Evolutionary conservation across 2,888 invertebrate species (phyloP), one percentile per base, ranked within the genome.

Genomic region (Cantharis rufa): DNA sequence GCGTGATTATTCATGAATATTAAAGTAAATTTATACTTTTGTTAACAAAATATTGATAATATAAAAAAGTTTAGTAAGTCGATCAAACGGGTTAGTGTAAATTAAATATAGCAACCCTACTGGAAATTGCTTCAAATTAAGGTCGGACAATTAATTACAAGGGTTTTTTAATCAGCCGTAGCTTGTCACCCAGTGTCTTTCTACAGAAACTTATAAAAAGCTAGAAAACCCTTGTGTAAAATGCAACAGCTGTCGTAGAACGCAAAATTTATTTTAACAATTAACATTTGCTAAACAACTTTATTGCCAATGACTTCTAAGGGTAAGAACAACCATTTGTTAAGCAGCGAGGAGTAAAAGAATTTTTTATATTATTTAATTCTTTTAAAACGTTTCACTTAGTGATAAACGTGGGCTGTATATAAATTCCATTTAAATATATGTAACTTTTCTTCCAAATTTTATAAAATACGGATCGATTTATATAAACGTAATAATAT

Each of bases 131-230:
- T 21, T 21, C 62, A 74, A 77, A 77, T 77, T 77, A 77, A 70
- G 76, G 70, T 62, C 70, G 28, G 71, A 73, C 70, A 77, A 73
- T 77, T 77, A 77, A 73, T 77, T 77, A 77, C 70, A 73, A 73
- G 73, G 76, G 73, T 70, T 73, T 73, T 77, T 70, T 77, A 73
- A 73, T 77, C 76, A 77, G 70, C 70, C 64, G 73, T 71, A 66
- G 24, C 70, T 70, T 73, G 73, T 70, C 76, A 72, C 70, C 72
- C 48, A 27, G 28, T 73, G 70, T 63, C 70, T 63, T 71, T 63
- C 15, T 21, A 10, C 18, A 15, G 16, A 69, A 69, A 66, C 64
- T 66, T 66, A 66, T 66, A 66, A 66, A 66, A 66, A 66, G 64
- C 64, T 66, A n/a, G 21, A 13, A 24, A 66, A 66, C 64, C 13